Base-by-base conservation (phyloP, 2,113 vertebrate genomes). In the Oriolus oriolus region DNA sequence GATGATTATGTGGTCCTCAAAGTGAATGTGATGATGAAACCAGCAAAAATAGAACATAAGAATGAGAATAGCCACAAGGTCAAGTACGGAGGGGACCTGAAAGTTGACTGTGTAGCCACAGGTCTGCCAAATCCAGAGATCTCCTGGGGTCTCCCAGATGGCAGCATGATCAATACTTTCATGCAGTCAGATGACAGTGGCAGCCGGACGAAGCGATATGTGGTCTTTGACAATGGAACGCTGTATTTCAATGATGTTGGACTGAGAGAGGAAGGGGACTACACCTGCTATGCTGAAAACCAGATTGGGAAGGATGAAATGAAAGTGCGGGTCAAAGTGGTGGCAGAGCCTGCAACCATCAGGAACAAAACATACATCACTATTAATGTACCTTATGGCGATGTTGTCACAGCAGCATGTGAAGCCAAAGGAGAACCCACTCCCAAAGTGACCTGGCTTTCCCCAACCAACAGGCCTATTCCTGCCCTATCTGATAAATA, bases 261-360 rank as follows among this genome's bases (percentile, higher is more conserved):
- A 17, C 91, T 97, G 94, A 97, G 97, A 26, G 98, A 99, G 44
- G 98, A 98, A 39, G 99, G 99, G 0, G 98, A 99, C 93, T 99
- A 99, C 94, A 99, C 98, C 3, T 99, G 99, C 95, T 98, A 99
- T 9, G 99, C 99, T 0, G 97, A 99, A 64, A 99, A 99, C 96
- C 98, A 98, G 89, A 96, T 99, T 5, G 99, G 99, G 37, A 99
- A 98, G 95, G 99, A 99, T 59, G 98, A 99, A 94, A 99, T 99
- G 99, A 98, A 97, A 30, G 98, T 99, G 6, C 97, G 98, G 4
- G 98, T 99, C 28, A 98, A 98, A 90, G 98, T 98, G 41, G 96
- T 98, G 64, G 87, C 98, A 0, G 97, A 98, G 50, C 96, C 97
- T 3, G 98, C 99, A 3, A 73, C 96, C 57, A 98, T 99, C 95